Evolutionary conservation across 2,797 vertebrate species (phyloP).

Genomic region (Dallia pectoralis): DNA sequence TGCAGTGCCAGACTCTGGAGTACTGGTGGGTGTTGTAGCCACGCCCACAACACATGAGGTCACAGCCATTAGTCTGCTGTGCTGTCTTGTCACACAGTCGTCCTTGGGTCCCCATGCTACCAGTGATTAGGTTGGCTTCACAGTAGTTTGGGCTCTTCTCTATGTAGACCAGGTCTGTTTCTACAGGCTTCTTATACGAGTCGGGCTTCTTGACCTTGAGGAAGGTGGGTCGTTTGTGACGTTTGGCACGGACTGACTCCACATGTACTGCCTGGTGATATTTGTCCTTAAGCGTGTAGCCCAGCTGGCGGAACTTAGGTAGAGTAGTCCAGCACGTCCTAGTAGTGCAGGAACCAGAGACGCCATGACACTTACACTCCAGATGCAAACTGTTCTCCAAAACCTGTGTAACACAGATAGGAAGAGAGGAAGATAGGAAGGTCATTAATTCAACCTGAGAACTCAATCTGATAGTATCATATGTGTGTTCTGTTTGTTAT

Average conservation of each 20-base stretch:
- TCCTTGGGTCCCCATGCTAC: constrained; percentile 93
- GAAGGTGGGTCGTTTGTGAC: constrained; percentile 94
- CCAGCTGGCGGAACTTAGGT: constrained; percentile 94
- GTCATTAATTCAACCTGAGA: too few species aligned
- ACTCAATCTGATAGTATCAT: too few species aligned
- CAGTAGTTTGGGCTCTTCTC: constrained; percentile 97
- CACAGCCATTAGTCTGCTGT: constrained; percentile 89
- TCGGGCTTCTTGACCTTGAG: constrained; percentile 95
- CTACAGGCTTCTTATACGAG: constrained; percentile 94
- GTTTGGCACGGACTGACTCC: constrained; percentile 90
- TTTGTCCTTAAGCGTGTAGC: constrained; percentile 93
- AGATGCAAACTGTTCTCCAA: constrained; percentile 94
- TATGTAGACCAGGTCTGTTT: constrained; percentile 94
- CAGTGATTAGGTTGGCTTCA: constrained; percentile 88
- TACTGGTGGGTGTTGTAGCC: constrained; percentile 98
- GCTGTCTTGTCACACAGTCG: constrained; percentile 96
- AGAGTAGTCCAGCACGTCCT: constrained; percentile 98
- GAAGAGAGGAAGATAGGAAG: too few species aligned
- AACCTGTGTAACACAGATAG: constrained; percentile 68
- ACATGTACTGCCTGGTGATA: constrained; percentile 94
- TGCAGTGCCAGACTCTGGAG: constrained; percentile 95
- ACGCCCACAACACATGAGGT: constrained; percentile 95
- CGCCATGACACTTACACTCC: constrained; percentile 96
- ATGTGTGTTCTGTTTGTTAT: too few species aligned
- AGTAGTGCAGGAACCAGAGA: constrained; percentile 96